Evolutionary conservation across 2,888 invertebrate species (phyloP).

Genomic region (Macrosiphum euphorbiae): DNA sequence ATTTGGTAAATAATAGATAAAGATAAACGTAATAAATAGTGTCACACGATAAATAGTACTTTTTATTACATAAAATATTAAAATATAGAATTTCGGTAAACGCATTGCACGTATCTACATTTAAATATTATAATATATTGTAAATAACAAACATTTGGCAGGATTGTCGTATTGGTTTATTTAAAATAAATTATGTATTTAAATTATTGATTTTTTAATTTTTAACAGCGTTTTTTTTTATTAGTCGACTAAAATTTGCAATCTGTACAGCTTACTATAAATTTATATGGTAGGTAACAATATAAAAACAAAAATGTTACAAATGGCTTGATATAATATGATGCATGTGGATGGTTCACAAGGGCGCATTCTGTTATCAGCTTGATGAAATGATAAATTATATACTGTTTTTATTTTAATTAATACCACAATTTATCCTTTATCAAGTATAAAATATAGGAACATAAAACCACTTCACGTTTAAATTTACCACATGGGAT

Average conservation of each 20-base stretch:
- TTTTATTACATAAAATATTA: not conserved
- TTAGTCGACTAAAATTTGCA: not conserved
- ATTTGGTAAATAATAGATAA: not conserved
- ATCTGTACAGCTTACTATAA: not conserved
- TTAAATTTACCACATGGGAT: conserved; percentile 28
- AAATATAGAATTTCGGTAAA: not conserved
- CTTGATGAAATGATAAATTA: not conserved
- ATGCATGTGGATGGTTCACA: not conserved
- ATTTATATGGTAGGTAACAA: not conserved
- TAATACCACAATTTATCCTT: not conserved
- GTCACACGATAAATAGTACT: not conserved
- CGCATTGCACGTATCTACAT: too few relatives aligned
- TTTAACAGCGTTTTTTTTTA: not conserved
- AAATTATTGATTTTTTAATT: not conserved
- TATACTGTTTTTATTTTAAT: not conserved
- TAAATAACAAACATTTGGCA: too few relatives aligned
- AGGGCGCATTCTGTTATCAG: not conserved
- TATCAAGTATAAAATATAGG: not conserved
- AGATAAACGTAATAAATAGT: not conserved
- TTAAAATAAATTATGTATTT: too few relatives aligned
- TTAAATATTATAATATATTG: too few relatives aligned
- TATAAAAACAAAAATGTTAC: not conserved
- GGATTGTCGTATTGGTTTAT: too few relatives aligned
- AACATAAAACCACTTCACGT: conserved; percentile 29
- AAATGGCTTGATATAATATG: not conserved